A percentile compares a stretch with the other conserved stretches of the same genome.
These are phyloP conservation scores for Tragelaphus scriptus DNA, from an alignment of 2,113 vertebrate species.

Conservation along the genomic window DNA sequence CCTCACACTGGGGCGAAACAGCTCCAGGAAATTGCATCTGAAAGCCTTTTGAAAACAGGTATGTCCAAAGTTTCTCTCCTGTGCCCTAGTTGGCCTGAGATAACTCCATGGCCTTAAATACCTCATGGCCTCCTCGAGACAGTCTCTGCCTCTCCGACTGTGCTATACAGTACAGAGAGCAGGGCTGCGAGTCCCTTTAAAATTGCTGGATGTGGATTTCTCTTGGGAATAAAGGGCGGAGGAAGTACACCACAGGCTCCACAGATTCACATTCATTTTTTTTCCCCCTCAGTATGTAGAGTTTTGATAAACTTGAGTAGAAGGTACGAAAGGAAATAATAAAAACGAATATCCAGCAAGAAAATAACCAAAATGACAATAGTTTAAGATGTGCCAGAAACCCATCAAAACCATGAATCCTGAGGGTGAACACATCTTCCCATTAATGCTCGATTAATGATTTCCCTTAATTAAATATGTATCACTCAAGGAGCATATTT, in stretches of 20 bases:
- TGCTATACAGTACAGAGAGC: accelerated
- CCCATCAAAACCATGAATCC: background rate
- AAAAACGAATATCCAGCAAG: background rate
- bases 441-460: background rate
- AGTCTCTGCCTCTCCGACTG: background rate
- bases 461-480: background rate
- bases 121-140: background rate
- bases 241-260: background rate
- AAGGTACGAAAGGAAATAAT: background rate
- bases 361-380: background rate
- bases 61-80: background rate
- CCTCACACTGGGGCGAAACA: accelerated
- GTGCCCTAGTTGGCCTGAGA: background rate
- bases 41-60: background rate
- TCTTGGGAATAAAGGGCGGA: background rate
- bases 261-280: no score
- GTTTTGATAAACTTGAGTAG: background rate
- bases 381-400: background rate
- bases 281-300: accelerated
- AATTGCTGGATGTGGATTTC: background rate
- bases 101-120: background rate
- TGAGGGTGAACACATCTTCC: background rate
- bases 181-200: background rate
- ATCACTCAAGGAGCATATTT: background rate
- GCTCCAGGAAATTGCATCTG: background rate